Conservation (phyloP, 2,113 vertebrate genomes). For the Morphnarchus princeps region DNA sequence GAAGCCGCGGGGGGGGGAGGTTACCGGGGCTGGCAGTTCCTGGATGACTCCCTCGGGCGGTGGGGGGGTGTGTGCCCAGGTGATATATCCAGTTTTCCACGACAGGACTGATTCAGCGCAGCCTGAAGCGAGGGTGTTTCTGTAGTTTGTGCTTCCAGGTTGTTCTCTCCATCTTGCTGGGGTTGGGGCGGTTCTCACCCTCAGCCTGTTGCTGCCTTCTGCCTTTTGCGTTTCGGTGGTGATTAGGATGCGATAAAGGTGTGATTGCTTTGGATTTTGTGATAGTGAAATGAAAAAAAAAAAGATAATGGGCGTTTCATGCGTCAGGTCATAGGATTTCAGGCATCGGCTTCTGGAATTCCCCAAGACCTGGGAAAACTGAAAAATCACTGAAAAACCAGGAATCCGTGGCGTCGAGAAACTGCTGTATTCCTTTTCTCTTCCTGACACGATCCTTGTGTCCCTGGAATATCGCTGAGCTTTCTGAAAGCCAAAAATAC, state of each 20-base stretch:
- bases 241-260: fast-evolving
- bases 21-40: background rate
- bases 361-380: background rate
- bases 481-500: background rate
- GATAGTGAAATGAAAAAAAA: fast-evolving
- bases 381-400: no score
- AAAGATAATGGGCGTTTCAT: fast-evolving
- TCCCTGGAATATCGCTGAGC: background rate
- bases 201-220: background rate
- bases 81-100: fast-evolving
- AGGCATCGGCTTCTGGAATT: fast-evolving
- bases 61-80: background rate
- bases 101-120: fast-evolving
- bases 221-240: fast-evolving
- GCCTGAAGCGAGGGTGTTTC: background rate
- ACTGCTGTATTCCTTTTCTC: background rate
- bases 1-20: background rate
- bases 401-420: fast-evolving
- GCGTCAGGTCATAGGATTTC: fast-evolving
- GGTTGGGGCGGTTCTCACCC: fast-evolving
- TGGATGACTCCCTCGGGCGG: background rate
- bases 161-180: fast-evolving
- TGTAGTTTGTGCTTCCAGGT: background rate
- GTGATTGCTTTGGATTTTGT: fast-evolving
- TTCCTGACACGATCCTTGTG: background rate